Base-by-base conservation (phyloP, 2,888 invertebrate species). In the Dexiosoma caninum region DNA sequence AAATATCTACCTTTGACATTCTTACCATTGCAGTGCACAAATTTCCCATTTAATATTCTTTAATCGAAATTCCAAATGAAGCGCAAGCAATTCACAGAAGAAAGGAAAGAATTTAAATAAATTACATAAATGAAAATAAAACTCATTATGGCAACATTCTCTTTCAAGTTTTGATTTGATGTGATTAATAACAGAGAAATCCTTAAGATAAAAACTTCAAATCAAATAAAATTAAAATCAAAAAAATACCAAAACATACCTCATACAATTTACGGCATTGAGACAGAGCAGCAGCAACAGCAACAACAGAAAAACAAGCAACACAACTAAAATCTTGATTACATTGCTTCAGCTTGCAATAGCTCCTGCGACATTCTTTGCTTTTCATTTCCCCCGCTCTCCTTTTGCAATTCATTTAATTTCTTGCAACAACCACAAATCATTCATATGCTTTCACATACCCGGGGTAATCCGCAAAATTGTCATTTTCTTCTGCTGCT, bases 401-500 rank as follows among this genome's bases (percentile, higher is more conserved):
- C 5, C 7, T 16, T 62, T 35, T 44, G 37, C 16, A 9, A 12
- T 67, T 59, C n/a, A 23, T 27, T 64, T 53, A 51, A 60, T 69
- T 69, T 69, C 69, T 16, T n/a, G n/a, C n/a, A 64, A 64, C 76
- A 71, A 67, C 80, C 80, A 67, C 80, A 80, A 80, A 80, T 71
- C 80, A 80, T 80, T 80, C 76, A 80, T 71, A 80, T 80, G 76
- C 76, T 76, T 72, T 71, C 60, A 72, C 80, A 80, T 72, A 72
- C 80, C 49, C 53, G 37, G 67, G 76, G 80, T 80, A 76, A 76
- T 72, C 71, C 76, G 42, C 71, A 80, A 80, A 80, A 76, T 80
- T 80, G 80, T 80, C 53, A 44, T 80, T 80, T 80, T 49, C 71
- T 59, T 66, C 16, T 27, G 32, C 35, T 46, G n/a, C 10, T 55